A percentile compares a stretch with the other conserved stretches of the same genome.
Evolutionary conservation across 2,888 invertebrate genomes (phyloP).

Genomic region (Podabrus alpinus): DNA sequence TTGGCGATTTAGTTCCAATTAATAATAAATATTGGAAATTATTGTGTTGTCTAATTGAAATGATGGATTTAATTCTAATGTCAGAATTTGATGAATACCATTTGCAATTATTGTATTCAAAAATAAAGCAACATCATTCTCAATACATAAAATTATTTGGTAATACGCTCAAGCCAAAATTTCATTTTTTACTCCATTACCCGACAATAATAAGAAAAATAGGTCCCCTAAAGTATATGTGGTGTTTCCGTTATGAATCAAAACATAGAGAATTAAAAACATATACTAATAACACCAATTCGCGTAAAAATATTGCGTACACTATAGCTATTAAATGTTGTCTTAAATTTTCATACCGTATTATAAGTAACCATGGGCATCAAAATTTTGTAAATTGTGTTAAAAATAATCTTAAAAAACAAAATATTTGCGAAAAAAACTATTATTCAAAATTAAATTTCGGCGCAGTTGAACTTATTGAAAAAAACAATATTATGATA

Average conservation of each 20-base stretch:
- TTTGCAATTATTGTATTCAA: background rate
- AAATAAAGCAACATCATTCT: background rate
- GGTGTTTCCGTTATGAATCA: background rate
- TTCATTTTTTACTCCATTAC: background rate
- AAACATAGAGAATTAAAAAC: slow-evolving; percentile 3
- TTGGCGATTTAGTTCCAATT: background rate
- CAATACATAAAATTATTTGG: background rate
- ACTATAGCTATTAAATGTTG: too few relatives aligned
- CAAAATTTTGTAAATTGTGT: too few relatives aligned
- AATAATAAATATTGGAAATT: slow-evolving; percentile 5
- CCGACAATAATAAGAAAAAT: background rate
- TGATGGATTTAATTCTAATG: background rate
- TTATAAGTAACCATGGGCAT: too few relatives aligned
- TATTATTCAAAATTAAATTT: too few relatives aligned
- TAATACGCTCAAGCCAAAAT: background rate
- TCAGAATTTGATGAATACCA: background rate
- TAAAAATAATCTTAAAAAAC: background rate
- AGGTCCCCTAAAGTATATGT: background rate
- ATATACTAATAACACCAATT: background rate
- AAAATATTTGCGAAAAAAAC: too few relatives aligned
- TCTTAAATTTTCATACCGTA: too few relatives aligned
- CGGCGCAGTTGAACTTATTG: background rate
- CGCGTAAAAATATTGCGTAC: background rate
- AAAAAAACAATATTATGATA: background rate
- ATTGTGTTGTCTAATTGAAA: background rate